A percentile compares a stretch with the other conserved stretches of the same genome.
Evolutionary conservation across 2,888 invertebrate genomes (phyloP).

Genomic region (Lottia scabra): DNA sequence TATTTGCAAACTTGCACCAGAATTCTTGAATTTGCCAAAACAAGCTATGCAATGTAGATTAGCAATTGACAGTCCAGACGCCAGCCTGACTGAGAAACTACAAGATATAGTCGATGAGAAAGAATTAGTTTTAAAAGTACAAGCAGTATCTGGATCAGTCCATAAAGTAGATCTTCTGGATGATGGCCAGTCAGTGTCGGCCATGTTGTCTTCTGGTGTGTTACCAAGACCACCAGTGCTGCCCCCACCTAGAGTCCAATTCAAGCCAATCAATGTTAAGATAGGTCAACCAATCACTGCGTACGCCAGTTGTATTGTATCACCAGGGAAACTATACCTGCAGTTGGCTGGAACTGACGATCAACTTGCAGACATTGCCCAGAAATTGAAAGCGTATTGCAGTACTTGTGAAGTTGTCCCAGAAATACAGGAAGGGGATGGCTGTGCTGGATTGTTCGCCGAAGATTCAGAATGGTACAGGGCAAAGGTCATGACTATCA

Average conservation of each 20-base stretch:
- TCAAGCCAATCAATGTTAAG: constrained; percentile 30
- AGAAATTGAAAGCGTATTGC: constrained; percentile 22
- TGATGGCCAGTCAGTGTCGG: constrained; percentile 14
- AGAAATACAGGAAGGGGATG: not conserved
- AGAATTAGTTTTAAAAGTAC: constrained; percentile 16
- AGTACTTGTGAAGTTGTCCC: not conserved
- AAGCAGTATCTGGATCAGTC: constrained; percentile 9
- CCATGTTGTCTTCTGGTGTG: constrained; percentile 8
- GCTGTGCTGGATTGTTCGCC: constrained; percentile 23
- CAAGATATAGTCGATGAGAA: constrained; percentile 21
- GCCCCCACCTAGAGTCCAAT: constrained; percentile 18
- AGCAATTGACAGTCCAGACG: constrained; percentile 17
- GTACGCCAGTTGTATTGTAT: constrained; percentile 47
- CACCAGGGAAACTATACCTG: constrained; percentile 51
- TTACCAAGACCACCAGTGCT: constrained; percentile 2
- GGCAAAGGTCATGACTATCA: constrained; percentile 40
- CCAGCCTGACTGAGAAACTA: constrained; percentile 29
- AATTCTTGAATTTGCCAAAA: constrained; percentile 36
- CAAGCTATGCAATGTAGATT: constrained; percentile 55
- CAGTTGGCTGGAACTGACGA: constrained; percentile 37
- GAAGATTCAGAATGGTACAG: constrained; percentile 58
- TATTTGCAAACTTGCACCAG: constrained; percentile 17
- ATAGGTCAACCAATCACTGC: constrained; percentile 25
- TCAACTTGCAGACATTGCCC: constrained; percentile 34
- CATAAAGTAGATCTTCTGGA: constrained; percentile 21